phyloP scores from a whole-genome alignment of 2,888 invertebrate species.

The Salpingus planirostris region DNA sequence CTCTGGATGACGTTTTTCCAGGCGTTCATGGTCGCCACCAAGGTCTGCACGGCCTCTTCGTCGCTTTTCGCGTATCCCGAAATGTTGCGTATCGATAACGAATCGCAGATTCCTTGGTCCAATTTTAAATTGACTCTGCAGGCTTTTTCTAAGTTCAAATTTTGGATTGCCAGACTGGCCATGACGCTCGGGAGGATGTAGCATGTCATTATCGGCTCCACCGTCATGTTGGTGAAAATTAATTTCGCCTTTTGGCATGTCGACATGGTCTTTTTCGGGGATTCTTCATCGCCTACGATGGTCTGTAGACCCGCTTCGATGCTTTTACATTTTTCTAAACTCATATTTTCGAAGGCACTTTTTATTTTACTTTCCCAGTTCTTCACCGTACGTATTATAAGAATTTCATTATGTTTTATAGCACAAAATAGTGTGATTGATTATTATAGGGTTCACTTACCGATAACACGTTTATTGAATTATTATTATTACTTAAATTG shows the following conservation, averaged over 20 bases:
- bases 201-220: slow-evolving; percentile 60
- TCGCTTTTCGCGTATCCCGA: slow-evolving; percentile 51
- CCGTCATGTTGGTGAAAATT: slow-evolving; percentile 54
- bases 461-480: too few species aligned
- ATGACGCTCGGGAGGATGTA: slow-evolving; percentile 51
- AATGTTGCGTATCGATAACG: slow-evolving; percentile 60
- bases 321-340: slow-evolving; percentile 36
- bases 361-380: too few species aligned
- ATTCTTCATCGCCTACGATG: slow-evolving; percentile 37
- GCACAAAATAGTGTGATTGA: too few species aligned
- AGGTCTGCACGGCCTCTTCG: slow-evolving; percentile 34
- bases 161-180: slow-evolving; percentile 66
- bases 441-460: too few species aligned
- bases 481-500: too few species aligned
- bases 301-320: slow-evolving; percentile 33
- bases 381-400: too few species aligned
- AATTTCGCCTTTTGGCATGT: slow-evolving; percentile 28
- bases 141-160: slow-evolving; percentile 73
- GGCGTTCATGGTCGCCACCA: slow-evolving; percentile 41
- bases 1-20: slow-evolving; percentile 49
- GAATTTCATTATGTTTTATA: too few species aligned
- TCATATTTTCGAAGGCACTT: too few species aligned
- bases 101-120: slow-evolving; percentile 60
- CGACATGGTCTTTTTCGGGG: slow-evolving; percentile 12
- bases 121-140: slow-evolving; percentile 69